Conservation (phyloP, 2,888 invertebrate species). For the Xylota segnis region DNA sequence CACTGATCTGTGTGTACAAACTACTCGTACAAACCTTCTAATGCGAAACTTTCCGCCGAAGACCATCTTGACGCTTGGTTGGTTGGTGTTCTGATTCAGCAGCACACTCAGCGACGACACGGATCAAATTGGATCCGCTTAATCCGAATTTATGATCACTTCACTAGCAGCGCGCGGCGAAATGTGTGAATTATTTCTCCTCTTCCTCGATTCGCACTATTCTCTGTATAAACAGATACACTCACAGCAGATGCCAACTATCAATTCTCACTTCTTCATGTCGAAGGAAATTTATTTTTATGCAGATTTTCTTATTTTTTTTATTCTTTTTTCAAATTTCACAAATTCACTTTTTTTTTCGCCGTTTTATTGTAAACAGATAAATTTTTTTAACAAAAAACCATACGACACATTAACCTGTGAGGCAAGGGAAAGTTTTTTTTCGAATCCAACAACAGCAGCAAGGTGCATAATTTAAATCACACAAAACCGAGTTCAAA, state of each 20-base stretch:
- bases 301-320: slow-evolving; percentile 22
- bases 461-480: slow-evolving; percentile 76
- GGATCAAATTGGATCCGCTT: slow-evolving; percentile 74
- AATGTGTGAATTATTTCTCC: slow-evolving; percentile 48
- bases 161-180: slow-evolving; percentile 15
- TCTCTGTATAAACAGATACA: slow-evolving; percentile 22
- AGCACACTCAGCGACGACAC: slow-evolving; percentile 31
- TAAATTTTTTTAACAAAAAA: slow-evolving; percentile 35
- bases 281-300: slow-evolving; percentile 56
- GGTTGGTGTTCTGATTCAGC: slow-evolving; percentile 24
- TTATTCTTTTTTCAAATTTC: slow-evolving; percentile 46
- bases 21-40: slow-evolving; percentile 84
- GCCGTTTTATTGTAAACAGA: slow-evolving; percentile 41
- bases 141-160: slow-evolving; percentile 62
- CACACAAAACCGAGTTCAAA: slow-evolving; percentile 60
- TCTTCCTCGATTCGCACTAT: slow-evolving; percentile 33
- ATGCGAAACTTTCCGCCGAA: slow-evolving; percentile 85
- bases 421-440: slow-evolving; percentile 71
- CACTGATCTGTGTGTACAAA: slow-evolving; percentile 1
- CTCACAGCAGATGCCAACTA: slow-evolving; percentile 24
- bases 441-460: slow-evolving; percentile 53
- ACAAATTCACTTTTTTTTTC: slow-evolving; percentile 64
- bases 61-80: slow-evolving; percentile 83
- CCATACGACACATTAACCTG: slow-evolving; percentile 76
- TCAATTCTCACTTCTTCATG: slow-evolving; percentile 65